Percentiles rank a stretch among this genome's conserved stretches.
These are phyloP conservation scores for Exocentrus adspersus DNA, from an alignment of 2,888 invertebrate species.

Conservation along the genomic window DNA sequence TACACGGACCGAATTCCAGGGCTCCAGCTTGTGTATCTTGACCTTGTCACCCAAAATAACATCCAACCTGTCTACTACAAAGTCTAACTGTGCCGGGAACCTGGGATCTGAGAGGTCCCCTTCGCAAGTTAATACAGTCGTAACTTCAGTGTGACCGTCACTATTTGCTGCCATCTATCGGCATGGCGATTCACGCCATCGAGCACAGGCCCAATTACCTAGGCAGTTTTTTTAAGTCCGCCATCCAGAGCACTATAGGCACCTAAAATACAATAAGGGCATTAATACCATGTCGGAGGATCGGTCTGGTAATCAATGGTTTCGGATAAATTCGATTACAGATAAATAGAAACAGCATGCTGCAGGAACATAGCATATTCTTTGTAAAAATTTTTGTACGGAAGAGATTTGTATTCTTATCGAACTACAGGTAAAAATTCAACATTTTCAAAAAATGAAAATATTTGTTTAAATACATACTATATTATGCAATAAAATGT, in stretches of 20 bases:
- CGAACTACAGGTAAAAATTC: too few species aligned
- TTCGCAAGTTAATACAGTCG: constrained; percentile 90
- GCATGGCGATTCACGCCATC: constrained; percentile 43
- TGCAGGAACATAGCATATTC: too few species aligned
- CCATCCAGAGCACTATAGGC: constrained; percentile 61
- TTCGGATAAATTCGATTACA: too few species aligned
- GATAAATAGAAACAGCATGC: too few species aligned
- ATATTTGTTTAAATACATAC: too few species aligned
- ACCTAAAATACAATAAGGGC: constrained; percentile 37
- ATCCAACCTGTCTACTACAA: constrained; percentile 81
- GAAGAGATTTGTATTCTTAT: too few species aligned
- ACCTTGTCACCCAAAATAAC: constrained; percentile 71
- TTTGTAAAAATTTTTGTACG: too few species aligned
- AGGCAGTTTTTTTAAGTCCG: constrained; percentile 32
- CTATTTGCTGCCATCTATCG: constrained; percentile 83
- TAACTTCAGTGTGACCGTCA: constrained; percentile 76
- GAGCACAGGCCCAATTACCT: constrained; percentile 42
- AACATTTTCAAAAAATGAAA: too few species aligned
- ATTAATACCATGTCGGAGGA: too few species aligned
- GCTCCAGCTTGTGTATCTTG: constrained; percentile 86
- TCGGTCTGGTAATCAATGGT: too few species aligned
- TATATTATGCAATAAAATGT: too few species aligned
- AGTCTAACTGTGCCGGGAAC: constrained; percentile 83
- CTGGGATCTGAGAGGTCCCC: constrained; percentile 89
- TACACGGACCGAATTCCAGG: constrained; percentile 98